Evolutionary conservation across 1,140 invertebrate species (phyloP), one percentile per base, ranked within the genome.

Genomic region (Zaprionus capensis): DNA sequence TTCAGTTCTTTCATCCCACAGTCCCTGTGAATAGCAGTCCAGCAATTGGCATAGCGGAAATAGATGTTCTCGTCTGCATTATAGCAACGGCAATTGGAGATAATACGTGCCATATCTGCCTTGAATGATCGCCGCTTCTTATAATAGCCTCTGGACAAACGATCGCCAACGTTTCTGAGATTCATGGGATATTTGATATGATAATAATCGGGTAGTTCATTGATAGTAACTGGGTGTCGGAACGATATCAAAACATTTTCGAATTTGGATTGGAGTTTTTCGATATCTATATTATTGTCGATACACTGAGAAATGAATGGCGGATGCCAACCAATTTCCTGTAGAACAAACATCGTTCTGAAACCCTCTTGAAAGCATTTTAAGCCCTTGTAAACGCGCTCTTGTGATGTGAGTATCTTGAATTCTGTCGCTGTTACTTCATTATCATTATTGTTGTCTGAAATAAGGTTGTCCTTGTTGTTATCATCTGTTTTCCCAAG

Each of bases 101-200:
- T 98, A 34, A 99, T 98, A 34, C 98, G 93, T 53, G 95, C 97
- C 97, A 99, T 98, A 92, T 99, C 98, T 0, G 98, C 97, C 49
- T 97, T 96, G 93, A 99, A 99, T 17, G 99, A 94, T 61, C 96
- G 94, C 75, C 96, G 95, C 14, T 96, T 96, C 14, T 96, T 95
- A 93, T 99, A 99, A 91, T 99, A 99, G 11, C 80, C 78, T 9
- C 72, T 92, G 74, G 94, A 94, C 17, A 95, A 78, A 72, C 97
- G 94, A 65, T 98, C 96, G 6, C 94, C 94, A 95, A 98, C 97
- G n/a, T 96, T 97, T 92, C 96, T 96, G 51, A 98, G 93, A 95
- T 98, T 98, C 97, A 99, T 99, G 0, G 99, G 98, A 95, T 97
- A 99, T 93, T 98, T 98, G 71, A 99, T 99, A 82, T 98, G 96